These are phyloP conservation scores for Hirtodrosophila trivittata DNA, from an alignment of 2,888 invertebrate genomes.

Conservation along the genomic window DNA sequence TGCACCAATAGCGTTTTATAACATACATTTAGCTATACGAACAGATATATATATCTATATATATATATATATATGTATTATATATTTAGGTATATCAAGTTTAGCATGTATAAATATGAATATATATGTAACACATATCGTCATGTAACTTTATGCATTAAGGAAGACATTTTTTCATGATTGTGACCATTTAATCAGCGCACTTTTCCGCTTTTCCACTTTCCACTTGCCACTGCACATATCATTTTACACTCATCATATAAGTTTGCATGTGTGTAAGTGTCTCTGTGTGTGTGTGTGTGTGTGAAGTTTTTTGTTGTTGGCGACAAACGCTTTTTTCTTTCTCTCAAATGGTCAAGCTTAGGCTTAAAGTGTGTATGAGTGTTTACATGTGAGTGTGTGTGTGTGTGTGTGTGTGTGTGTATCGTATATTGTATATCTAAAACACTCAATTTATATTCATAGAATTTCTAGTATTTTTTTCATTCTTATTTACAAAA, in stretches of 20 bases:
- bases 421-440: constrained; percentile 3
- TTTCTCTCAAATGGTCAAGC: constrained; percentile 61
- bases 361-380: constrained; percentile 55
- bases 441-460: constrained; percentile 54
- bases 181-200: constrained; percentile 71
- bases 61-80: constrained; percentile 37
- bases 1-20: constrained; percentile 56
- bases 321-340: constrained; percentile 7
- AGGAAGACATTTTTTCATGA: constrained; percentile 79
- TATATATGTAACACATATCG: constrained; percentile 71
- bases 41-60: constrained; percentile 35
- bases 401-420: constrained; percentile 11
- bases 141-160: constrained; percentile 71
- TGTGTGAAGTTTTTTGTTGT: constrained; percentile 14
- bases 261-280: constrained; percentile 21
- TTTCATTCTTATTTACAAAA: constrained; percentile 57
- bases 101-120: constrained; percentile 55
- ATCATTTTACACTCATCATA: constrained; percentile 22
- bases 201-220: constrained; percentile 16
- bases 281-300: constrained; percentile 12
- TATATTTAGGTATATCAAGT: constrained; percentile 48
- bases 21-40: too few species aligned
- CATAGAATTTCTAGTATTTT: constrained; percentile 33
- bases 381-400: constrained; percentile 68
- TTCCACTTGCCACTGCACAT: constrained; percentile 34